Evolutionary conservation across 2,888 invertebrate genomes (phyloP).

Genomic region (Stenoptilia bipunctidactyla): DNA sequence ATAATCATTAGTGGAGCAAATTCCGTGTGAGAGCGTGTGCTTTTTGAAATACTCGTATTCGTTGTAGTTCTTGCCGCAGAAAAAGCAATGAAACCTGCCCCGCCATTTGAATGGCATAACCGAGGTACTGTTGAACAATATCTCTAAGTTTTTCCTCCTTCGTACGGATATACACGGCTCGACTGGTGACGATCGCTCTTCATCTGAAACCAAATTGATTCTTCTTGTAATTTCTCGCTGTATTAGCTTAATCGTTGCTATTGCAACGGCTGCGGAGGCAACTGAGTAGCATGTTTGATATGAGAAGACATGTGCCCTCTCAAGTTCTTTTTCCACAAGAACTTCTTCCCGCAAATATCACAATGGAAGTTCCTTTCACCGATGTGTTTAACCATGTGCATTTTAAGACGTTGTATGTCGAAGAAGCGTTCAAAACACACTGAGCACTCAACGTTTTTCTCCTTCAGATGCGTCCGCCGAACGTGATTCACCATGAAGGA

Average conservation of each 20-base stretch:
- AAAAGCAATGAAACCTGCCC: constrained; percentile 47
- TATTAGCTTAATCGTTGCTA: neutral
- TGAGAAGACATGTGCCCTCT: constrained; percentile 61
- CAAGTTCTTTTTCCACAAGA: constrained; percentile 70
- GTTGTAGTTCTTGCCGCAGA: constrained; percentile 37
- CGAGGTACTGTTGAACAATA: constrained; percentile 51
- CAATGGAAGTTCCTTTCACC: constrained; percentile 66
- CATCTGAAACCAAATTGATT: constrained; percentile 55
- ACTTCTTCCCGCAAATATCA: constrained; percentile 68
- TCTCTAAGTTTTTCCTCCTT: constrained; percentile 49
- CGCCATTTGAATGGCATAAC: constrained; percentile 58
- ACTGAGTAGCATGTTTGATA: constrained; percentile 16
- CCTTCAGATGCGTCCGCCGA: constrained; percentile 40
- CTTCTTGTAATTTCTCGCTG: constrained; percentile 24
- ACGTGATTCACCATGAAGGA: constrained; percentile 44
- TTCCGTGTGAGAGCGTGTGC: constrained; percentile 43
- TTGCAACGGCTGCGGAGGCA: neutral
- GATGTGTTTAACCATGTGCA: constrained; percentile 60
- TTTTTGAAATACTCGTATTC: constrained; percentile 42
- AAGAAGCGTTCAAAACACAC: constrained; percentile 42
- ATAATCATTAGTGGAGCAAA: constrained; percentile 34
- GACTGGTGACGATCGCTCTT: constrained; percentile 30
- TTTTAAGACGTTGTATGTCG: constrained; percentile 34
- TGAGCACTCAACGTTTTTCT: constrained; percentile 43
- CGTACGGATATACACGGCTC: constrained; percentile 36